Base-by-base conservation (phyloP, 2,113 vertebrate genomes). In the Scortum barcoo region DNA sequence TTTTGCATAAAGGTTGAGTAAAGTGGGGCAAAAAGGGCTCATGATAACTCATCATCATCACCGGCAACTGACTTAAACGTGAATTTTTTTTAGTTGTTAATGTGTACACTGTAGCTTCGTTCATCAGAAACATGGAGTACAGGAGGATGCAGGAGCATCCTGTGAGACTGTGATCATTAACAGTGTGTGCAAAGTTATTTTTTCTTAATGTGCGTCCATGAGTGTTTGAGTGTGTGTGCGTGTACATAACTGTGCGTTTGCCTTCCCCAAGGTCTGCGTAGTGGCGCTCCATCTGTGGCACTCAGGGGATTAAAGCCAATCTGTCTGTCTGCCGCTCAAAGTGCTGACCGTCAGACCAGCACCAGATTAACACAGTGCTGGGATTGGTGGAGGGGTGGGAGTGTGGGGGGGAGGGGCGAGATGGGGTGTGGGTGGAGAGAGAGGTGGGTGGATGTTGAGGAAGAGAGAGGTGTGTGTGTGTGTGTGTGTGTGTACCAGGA, bases 251-350 rank as follows among this genome's bases (percentile, higher is more conserved):
- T 76, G 89, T 70, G 84, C 20, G 7, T 90, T 88, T 85, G 89
- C 89, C 86, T 93, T 92, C 88, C 84, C 83, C 86, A 89, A 92
- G 91, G 91, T 92, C 90, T 93, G 88, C 28, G 7, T 88, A 71
- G 84, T 84, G 83, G 83, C 38, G 63, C 88, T 94, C 93, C 93
- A 94, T 94, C 93, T 94, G 93, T 93, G 91, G 91, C 88, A 88
- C 91, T 93, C 91, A 90, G 91, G 90, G 93, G 93, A 94, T 94
- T 94, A 94, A 87, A 93, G 92, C 89, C 93, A 93, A 94, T 93
- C 93, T 92, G 93, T 94, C 93, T 93, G 93, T 94, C 93, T 94
- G 90, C 89, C 36, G 81, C 88, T 91, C 91, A 92, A 93, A 94
- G 90, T 94, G 93, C 92, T 94, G 92, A 94, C 92, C 44, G 86